Percentiles rank a stretch among this genome's conserved stretches.
Evolutionary conservation across 2,113 vertebrate genomes (phyloP).

Genomic region (Nesogale talazaci): DNA sequence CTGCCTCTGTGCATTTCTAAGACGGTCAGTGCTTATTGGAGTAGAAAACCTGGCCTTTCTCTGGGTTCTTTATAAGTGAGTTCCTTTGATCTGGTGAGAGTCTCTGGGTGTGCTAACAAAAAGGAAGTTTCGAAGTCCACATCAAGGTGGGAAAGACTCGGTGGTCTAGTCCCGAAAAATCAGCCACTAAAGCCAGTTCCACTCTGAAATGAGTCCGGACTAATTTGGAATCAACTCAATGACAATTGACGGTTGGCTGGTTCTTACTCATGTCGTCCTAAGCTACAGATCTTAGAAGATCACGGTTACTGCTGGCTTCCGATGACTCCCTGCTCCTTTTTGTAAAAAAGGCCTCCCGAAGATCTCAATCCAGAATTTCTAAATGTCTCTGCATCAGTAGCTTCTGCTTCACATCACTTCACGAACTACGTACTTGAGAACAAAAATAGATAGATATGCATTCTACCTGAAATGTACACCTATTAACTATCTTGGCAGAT

Average conservation of each 20-base stretch:
- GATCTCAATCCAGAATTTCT: not conserved
- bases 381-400: not conserved
- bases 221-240: not conserved
- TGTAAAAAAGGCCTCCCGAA: not conserved
- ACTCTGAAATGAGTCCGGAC: not conserved
- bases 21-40: too few species aligned
- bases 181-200: not conserved
- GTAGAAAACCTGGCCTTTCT: too few species aligned
- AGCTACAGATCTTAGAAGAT: not conserved
- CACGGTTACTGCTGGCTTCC: not conserved
- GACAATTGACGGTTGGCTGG: not conserved
- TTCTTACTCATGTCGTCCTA: not conserved
- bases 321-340: not conserved
- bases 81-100: not conserved
- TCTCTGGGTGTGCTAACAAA: not conserved
- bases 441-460: not conserved
- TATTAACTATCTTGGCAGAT: conserved; percentile 3
- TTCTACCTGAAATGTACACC: conserved; percentile 8
- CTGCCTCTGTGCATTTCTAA: too few species aligned
- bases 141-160: not conserved
- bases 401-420: not conserved
- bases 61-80: not conserved
- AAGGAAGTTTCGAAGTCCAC: not conserved
- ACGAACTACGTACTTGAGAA: not conserved
- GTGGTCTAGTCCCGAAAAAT: not conserved